Conservation (phyloP, 30 jellyfish, hydroid and myxozoan genomes). For the Mastigias papua region DNA sequence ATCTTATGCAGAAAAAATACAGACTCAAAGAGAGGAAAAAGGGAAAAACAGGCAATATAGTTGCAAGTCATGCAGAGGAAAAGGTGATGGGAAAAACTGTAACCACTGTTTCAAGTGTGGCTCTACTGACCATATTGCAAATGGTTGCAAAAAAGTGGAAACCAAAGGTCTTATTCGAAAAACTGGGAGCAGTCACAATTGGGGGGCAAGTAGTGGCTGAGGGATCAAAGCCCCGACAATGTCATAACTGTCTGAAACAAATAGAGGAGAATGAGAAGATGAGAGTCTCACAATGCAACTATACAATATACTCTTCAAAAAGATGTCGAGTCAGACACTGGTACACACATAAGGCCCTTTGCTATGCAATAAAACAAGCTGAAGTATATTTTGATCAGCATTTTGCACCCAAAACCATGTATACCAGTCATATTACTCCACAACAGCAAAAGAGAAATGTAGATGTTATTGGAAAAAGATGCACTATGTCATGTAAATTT, state of each 20-base stretch:
- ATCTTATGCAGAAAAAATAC: background rate
- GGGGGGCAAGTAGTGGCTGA: background rate
- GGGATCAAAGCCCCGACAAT: background rate
- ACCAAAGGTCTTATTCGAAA: background rate
- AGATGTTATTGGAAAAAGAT: background rate
- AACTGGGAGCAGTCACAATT: background rate
- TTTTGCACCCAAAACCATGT: too few relatives aligned
- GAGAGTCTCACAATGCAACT: background rate
- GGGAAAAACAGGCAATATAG: background rate
- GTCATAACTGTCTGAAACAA: background rate
- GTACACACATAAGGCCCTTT: too few relatives aligned
- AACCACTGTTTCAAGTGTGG: conserved; percentile 39
- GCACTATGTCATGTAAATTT: background rate
- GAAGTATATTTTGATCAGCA: background rate
- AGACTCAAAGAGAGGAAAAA: conserved; percentile 5
- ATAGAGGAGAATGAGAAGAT: background rate
- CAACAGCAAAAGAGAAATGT: background rate
- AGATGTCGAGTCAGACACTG: background rate
- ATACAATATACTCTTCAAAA: background rate
- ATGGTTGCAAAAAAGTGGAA: background rate
- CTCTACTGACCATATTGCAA: background rate
- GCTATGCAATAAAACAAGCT: too few relatives aligned
- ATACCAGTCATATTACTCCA: background rate
- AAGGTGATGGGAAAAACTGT: conserved; percentile 42
- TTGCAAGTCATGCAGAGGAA: conserved; percentile 22